These are phyloP conservation scores for Eptesicus fuscus DNA, from an alignment of 2,113 vertebrate species.

Conservation along the genomic window DNA sequence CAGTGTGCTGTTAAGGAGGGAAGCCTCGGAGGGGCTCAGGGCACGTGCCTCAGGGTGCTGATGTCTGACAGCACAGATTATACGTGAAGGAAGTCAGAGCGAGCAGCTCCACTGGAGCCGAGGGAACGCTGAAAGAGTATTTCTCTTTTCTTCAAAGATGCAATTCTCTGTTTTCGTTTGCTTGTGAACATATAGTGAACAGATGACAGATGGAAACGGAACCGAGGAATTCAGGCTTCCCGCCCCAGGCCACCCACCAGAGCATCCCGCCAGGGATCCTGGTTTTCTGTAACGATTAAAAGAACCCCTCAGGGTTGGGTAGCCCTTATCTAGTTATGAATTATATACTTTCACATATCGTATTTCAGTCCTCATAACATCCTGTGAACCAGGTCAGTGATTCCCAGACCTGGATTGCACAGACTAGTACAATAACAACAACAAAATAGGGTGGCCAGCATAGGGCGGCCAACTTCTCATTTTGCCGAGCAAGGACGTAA, in stretches of 20 bases:
- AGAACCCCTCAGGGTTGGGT: background rate
- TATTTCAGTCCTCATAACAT: background rate
- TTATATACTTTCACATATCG: background rate
- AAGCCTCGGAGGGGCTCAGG: background rate
- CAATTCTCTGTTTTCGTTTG: background rate
- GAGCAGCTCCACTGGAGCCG: background rate
- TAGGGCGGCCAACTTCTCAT: background rate
- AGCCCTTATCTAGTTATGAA: background rate
- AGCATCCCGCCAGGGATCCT: background rate
- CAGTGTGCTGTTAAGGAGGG: background rate
- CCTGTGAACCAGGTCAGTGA: background rate
- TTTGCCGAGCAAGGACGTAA: background rate
- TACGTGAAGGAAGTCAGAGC: background rate
- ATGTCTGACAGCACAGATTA: background rate
- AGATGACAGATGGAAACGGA: background rate
- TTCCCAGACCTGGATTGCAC: background rate
- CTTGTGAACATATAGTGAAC: constrained; percentile 9
- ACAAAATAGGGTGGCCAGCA: background rate
- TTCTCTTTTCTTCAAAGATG: background rate
- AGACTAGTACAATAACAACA: background rate
- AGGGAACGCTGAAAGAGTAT: background rate
- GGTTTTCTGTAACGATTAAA: background rate
- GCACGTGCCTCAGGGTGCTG: background rate
- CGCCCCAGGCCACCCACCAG: background rate
- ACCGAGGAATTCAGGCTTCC: background rate